Base-by-base conservation (phyloP, 2,113 vertebrate species). In the Calypte anna region DNA sequence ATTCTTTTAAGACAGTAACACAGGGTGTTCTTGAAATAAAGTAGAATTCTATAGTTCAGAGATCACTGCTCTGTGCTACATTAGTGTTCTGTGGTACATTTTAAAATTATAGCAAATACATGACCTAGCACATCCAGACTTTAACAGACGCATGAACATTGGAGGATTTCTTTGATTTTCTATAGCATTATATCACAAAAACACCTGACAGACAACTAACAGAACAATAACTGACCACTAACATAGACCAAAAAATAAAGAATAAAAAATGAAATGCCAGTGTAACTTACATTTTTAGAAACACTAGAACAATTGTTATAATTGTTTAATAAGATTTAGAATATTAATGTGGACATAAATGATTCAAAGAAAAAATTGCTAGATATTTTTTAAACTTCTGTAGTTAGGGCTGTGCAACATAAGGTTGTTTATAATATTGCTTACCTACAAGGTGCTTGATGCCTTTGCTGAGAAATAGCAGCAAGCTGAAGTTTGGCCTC, bases 401-500 rank as follows among this genome's bases (percentile, higher is more conserved):
- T 57, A 63, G 33, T 46, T 10, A 61, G 82, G 24, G 55, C 16
- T 61, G 23, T 66, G 54, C 58, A 85, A 82, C 4, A 20, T 20
- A 43, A n/a, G 14, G 11, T 48, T 68, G 6, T 6, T 44, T 23
- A 25, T 6, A 51, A 43, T 43, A 27, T 58, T 64, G 79, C 79
- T 93, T 79, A 98, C 99, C 98, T 98, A 55, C 96, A 91, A 17
- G 98, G 96, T 27, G 96, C 90, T 58, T 92, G 94, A 92, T 98
- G 98, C 76, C 98, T 98, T 96, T 99, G 98, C 83, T 98, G 96
- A 92, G 97, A 97, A 48, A 99, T 84, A 30, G 92, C 97, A 51
- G 98, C 98, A 94, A 98, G 96, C 23, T 99, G 98, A 85, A 99
- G 98, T 88, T 94, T 98, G 51, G 97, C 97, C 87, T 98, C 98